Conservation (phyloP, 2,888 invertebrate species). For the Cloeon dipterum region DNA sequence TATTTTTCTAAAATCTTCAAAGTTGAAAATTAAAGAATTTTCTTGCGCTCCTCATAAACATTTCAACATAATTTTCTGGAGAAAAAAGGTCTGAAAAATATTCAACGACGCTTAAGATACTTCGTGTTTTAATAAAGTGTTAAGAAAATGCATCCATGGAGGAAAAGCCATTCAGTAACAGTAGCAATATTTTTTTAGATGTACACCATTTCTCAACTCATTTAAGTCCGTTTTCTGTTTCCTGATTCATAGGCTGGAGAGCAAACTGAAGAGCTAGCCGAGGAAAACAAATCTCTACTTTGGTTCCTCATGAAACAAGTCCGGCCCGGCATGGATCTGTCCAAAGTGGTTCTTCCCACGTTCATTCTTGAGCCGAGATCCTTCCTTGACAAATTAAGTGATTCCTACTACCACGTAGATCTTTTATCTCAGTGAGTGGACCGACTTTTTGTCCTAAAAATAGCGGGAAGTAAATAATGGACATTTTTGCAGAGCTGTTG, state of each 20-base stretch:
- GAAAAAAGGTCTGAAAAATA: too few relatives aligned
- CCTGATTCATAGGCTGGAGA: constrained; percentile 39
- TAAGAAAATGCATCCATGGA: too few relatives aligned
- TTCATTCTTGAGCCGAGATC: constrained; percentile 86
- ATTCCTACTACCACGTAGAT: constrained; percentile 87
- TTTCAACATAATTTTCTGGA: too few relatives aligned
- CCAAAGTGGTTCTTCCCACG: constrained; percentile 79
- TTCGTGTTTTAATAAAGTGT: too few relatives aligned
- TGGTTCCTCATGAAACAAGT: constrained; percentile 85
- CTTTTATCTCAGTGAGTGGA: constrained; percentile 49
- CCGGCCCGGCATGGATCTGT: constrained; percentile 87
- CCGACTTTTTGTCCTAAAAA: neutral
- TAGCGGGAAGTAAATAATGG: neutral
- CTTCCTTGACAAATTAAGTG: constrained; percentile 78
- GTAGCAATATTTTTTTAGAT: too few relatives aligned
- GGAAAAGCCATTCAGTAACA: too few relatives aligned
- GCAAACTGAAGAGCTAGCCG: constrained; percentile 76
- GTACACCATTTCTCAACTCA: too few relatives aligned
- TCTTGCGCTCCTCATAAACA: too few relatives aligned
- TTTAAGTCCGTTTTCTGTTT: too few relatives aligned
- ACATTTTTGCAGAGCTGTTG: constrained; percentile 40
- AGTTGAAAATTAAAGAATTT: too few relatives aligned
- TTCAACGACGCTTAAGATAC: too few relatives aligned
- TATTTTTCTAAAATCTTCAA: too few relatives aligned
- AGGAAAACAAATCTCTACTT: constrained; percentile 83